These are phyloP conservation scores for Galeruca laticollis DNA, from an alignment of 2,888 invertebrate species.

Conservation along the genomic window DNA sequence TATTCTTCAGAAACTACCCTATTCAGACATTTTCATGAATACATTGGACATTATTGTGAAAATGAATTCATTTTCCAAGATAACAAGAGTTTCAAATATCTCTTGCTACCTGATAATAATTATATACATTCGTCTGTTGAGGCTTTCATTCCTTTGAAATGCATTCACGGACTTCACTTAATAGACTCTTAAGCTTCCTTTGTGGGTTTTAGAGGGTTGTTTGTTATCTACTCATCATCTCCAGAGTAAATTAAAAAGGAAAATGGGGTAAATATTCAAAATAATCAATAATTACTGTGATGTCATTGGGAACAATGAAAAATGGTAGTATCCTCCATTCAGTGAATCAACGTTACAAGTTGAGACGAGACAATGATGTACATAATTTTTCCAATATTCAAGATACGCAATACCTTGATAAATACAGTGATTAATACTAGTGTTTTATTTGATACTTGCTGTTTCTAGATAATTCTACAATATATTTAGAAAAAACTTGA, in stretches of 20 bases:
- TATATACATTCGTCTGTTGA: not conserved
- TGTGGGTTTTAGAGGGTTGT: not conserved
- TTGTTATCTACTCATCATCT: not conserved
- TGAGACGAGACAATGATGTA: not conserved
- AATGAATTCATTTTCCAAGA: not conserved
- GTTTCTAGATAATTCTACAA: no score
- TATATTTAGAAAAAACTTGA: no score
- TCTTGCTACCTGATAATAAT: not conserved
- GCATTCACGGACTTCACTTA: not conserved
- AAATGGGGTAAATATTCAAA: not conserved
- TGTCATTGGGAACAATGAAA: not conserved
- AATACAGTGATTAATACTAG: no score
- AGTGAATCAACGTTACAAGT: not conserved
- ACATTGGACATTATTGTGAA: not conserved
- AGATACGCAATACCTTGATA: no score
- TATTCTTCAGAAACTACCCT: no score
- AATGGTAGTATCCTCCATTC: not conserved
- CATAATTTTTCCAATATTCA: not conserved
- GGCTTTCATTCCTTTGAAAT: not conserved
- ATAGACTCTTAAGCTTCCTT: not conserved
- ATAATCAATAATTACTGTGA: not conserved
- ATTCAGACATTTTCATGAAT: no score
- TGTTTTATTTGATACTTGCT: no score
- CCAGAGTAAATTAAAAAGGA: not conserved
- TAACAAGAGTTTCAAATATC: not conserved